Evolutionary conservation across 2,888 invertebrate genomes (phyloP), one percentile per base, ranked within the genome.

Genomic region (Eurytoma adleriae): DNA sequence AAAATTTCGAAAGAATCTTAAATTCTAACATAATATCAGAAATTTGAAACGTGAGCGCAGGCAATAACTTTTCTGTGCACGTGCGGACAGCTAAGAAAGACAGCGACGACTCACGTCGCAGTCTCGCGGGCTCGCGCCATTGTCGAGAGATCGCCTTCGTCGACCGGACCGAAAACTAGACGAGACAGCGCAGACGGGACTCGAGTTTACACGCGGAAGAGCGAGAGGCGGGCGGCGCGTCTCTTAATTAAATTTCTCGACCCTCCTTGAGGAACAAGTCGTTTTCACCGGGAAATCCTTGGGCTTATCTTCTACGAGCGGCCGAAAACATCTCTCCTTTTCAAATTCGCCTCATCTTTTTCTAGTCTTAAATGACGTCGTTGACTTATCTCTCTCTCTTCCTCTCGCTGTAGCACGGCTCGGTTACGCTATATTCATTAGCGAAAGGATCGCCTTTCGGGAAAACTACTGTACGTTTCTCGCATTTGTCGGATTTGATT

Each of bases 241-340:
- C 59, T 54, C 85, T 87, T 86, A 87, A 87, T 87, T 87, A 86
- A 87, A 87, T 87, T 86, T 85, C 85, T 86, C 85, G 83, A 85
- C 86, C 86, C 86, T 86, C 83, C 83, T 82, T 83, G 78, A 85
- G 83, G 74, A 70, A 69, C 52, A 61, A 67, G 30, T 54, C 48
- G 50, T n/a, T 20, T 18, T 27, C 83, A 83, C 81, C 80, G 74
- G 71, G 66, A 67, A 69, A 77, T 80, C 78, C 81, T 80, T 69
- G 13, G 52, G 80, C 73, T 80, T 80, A 80, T 80, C 80, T 77
- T 61, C 54, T 18, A 27, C 13, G 5, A 62, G n/a, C 54, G 18
- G 30, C 40, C 18, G 54, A 78, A 78, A 72, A 72, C 72, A 67
- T 71, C 73, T 20, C 68, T 16, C 52, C 78, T 72, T 72, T 72